Evolutionary conservation across 2,113 vertebrate genomes (phyloP).

Genomic region (Gymnocephalus cernua): DNA sequence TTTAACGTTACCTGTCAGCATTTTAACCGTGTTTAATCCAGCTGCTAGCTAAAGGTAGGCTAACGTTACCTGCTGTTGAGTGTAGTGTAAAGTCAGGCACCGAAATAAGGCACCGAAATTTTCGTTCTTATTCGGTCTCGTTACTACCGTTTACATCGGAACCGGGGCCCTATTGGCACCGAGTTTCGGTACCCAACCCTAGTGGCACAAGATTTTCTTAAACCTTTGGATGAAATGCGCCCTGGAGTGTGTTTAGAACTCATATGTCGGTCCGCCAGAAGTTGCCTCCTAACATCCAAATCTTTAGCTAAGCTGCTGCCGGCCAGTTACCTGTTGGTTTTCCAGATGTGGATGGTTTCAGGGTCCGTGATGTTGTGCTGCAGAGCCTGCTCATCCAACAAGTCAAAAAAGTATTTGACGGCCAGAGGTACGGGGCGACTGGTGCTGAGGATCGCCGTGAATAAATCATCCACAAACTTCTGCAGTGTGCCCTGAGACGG

Average conservation of each 20-base stretch:
- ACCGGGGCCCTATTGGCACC: too few relatives aligned
- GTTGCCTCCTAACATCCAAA: background rate
- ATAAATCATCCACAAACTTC: conserved; percentile 97
- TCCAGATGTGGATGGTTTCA: conserved; percentile 98
- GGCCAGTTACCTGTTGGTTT: conserved; percentile 92
- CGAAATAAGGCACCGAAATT: too few relatives aligned
- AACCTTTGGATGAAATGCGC: conserved; percentile 9
- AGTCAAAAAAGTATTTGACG: conserved; percentile 97
- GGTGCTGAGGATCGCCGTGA: conserved; percentile 96
- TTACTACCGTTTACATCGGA: too few relatives aligned
- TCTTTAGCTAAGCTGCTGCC: background rate
- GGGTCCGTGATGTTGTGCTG: conserved; percentile 92
- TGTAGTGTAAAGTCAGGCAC: too few relatives aligned
- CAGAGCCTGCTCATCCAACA: conserved; percentile 94
- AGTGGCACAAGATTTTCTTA: conserved; percentile 6
- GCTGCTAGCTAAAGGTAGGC: too few relatives aligned
- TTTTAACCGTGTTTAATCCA: too few relatives aligned
- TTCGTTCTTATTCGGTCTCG: too few relatives aligned
- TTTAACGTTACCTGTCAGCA: too few relatives aligned
- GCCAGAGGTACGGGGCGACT: conserved; percentile 93
- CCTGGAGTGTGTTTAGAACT: conserved; percentile 13
- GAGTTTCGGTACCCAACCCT: too few relatives aligned
- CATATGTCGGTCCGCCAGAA: background rate
- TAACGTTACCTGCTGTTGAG: too few relatives aligned
- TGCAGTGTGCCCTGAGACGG: conserved; percentile 92